phyloP scores from a whole-genome alignment of 2,888 invertebrate genomes.

The Chelonus formosanus region DNA sequence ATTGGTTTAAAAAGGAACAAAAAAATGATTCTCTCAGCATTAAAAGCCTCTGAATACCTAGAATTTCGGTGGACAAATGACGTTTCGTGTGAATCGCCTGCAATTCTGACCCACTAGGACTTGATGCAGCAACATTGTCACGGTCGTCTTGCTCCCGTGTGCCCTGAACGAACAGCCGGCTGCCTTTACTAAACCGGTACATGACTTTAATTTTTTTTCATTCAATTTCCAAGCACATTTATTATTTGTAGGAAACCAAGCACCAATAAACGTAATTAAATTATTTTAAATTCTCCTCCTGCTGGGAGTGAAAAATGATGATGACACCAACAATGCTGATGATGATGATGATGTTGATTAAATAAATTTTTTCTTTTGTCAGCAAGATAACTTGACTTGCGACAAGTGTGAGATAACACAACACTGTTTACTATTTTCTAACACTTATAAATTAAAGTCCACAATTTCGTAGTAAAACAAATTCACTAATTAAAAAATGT shows the following conservation, averaged over 20 bases:
- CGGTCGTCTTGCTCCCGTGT: constrained; percentile 73
- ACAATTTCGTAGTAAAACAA: not conserved
- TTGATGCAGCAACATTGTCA: constrained; percentile 63
- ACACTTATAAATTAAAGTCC: not conserved
- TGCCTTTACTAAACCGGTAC: constrained; percentile 83
- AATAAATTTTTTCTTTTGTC: constrained; percentile 1
- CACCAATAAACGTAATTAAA: not conserved
- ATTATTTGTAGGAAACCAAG: too few relatives aligned
- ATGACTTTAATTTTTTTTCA: constrained; percentile 63
- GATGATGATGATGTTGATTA: not conserved
- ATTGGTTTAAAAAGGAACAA: constrained; percentile 3
- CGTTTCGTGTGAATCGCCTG: constrained; percentile 85
- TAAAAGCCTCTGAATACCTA: constrained; percentile 67
- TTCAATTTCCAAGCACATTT: constrained; percentile 16
- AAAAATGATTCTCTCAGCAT: constrained; percentile 6
- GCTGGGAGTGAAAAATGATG: not conserved
- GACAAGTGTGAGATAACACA: constrained; percentile 4
- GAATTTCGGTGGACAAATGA: constrained; percentile 82
- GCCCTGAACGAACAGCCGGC: constrained; percentile 80
- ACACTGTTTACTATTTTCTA: not conserved
- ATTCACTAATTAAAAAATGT: not conserved
- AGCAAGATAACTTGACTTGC: not conserved
- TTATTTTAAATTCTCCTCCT: not conserved
- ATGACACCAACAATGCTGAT: not conserved
- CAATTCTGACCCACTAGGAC: constrained; percentile 66